Base-by-base conservation (phyloP, 2,888 invertebrate genomes). In the Aleiodes testaceus region DNA sequence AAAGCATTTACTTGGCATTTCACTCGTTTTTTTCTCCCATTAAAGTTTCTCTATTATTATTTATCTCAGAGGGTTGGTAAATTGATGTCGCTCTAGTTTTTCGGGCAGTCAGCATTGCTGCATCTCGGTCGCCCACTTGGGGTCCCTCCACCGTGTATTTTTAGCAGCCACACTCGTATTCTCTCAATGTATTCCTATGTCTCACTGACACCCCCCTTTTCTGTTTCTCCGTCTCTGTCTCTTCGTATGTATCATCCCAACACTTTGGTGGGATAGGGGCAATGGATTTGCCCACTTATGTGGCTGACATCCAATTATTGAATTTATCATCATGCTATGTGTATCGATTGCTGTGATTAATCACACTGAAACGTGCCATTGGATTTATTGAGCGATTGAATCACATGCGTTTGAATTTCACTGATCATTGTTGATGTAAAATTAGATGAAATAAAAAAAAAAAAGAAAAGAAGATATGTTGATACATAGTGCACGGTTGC, bases 81-180 rank as follows among this genome's bases (percentile, higher is more conserved):
- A 75, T 74, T 72, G 70, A 77, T 72, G 75, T 72, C 70, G 76
- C 75, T 77, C 75, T 72, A 77, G 74, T 75, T 77, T 76, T 73
- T 45, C 64, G 73, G 70, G 67, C 68, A 36, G 36, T 36, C 72
- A 72, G 70, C 69, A 70, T 74, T 73, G 72, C 72, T 70, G 74
- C 70, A 70, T 77, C 75, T 76, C 74, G 74, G 74, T 78, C 82
- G 84, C 83, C 84, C 82, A 84, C 84, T 82, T 82, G 72, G 77
- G 52, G 67, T 53, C 45, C 20, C 30, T 44, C 44, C 26, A 45
- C 55, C 18, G 74, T 75, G 80, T 85, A 85, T 85, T 85, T 84
- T 83, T 85, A 85, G 84, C 22, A 61, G 30, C 77, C 78, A 78
- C 79, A 79, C 79, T 81, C 81, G 79, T 81, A 79, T 14, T 79